These are phyloP conservation scores for Pygmarrhopalites habei DNA, from an alignment of 1,140 invertebrate genomes.

Conservation along the genomic window DNA sequence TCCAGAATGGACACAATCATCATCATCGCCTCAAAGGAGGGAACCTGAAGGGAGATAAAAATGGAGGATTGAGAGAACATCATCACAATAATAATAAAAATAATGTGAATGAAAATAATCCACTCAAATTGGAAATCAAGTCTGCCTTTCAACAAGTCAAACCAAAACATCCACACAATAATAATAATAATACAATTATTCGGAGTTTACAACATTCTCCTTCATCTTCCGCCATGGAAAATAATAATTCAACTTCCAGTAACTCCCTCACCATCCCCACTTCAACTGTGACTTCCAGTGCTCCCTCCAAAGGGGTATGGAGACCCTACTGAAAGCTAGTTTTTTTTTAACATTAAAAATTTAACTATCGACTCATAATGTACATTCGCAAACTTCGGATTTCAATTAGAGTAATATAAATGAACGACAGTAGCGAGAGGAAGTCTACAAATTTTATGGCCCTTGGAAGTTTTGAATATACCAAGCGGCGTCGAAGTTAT, in stretches of 20 bases:
- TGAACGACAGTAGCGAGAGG: too few species aligned
- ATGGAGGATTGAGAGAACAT: background rate
- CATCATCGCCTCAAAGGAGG: too few species aligned
- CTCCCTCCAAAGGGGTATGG: conserved; percentile 36
- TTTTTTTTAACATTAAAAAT: too few species aligned
- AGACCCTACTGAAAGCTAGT: conserved; percentile 29
- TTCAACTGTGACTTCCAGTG: conserved; percentile 22
- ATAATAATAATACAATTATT: background rate
- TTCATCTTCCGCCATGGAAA: background rate
- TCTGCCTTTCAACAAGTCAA: conserved; percentile 38
- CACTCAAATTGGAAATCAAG: conserved; percentile 1
- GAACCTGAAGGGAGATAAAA: background rate
- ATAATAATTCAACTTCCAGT: background rate
- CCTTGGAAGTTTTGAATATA: too few species aligned
- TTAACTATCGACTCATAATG: too few species aligned
- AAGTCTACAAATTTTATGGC: too few species aligned
- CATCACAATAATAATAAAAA: conserved; percentile 7
- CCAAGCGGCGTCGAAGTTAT: too few species aligned
- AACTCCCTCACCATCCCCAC: background rate
- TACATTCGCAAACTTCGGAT: too few species aligned
- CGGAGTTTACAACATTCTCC: background rate
- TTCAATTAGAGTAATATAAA: too few species aligned
- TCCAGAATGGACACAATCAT: too few species aligned
- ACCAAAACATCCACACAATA: conserved; percentile 11
- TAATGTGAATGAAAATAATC: conserved; percentile 5